A percentile compares a stretch with the other conserved stretches of the same genome.
phyloP scores from a whole-genome alignment of 2,113 vertebrate genomes.

The Proteles cristata region DNA sequence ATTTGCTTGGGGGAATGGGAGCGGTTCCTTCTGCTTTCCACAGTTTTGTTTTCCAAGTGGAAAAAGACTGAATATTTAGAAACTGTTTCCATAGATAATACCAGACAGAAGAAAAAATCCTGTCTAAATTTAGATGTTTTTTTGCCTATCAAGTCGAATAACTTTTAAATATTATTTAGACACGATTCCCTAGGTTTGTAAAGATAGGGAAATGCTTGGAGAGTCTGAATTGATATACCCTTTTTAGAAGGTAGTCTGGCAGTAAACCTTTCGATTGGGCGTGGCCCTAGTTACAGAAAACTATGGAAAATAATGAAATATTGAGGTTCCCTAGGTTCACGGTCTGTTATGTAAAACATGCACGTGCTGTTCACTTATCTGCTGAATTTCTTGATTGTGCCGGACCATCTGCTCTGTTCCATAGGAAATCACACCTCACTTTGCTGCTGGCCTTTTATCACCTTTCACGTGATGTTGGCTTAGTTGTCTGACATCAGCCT shows the following conservation, averaged over 20 bases:
- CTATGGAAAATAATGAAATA: background rate
- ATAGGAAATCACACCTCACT: background rate
- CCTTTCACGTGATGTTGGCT: background rate
- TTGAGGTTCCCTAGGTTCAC: background rate
- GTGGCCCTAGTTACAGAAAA: background rate
- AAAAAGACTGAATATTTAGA: background rate
- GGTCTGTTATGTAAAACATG: background rate
- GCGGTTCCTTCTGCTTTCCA: background rate
- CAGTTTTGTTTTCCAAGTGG: background rate
- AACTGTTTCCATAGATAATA: background rate
- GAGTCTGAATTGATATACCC: background rate
- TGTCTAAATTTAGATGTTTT: slow-evolving; percentile 39
- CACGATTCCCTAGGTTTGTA: background rate
- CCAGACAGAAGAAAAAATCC: background rate
- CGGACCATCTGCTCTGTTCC: background rate
- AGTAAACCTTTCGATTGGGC: background rate
- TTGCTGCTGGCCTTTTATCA: background rate
- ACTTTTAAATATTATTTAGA: background rate
- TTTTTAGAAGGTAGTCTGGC: background rate
- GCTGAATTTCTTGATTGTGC: background rate
- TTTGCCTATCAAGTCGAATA: background rate
- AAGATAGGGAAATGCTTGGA: background rate
- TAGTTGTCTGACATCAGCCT: background rate
- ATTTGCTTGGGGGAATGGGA: background rate
- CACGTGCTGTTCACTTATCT: background rate